phyloP scores from a whole-genome alignment of 2,888 invertebrate genomes.

The Ornithoptera alexandrae region DNA sequence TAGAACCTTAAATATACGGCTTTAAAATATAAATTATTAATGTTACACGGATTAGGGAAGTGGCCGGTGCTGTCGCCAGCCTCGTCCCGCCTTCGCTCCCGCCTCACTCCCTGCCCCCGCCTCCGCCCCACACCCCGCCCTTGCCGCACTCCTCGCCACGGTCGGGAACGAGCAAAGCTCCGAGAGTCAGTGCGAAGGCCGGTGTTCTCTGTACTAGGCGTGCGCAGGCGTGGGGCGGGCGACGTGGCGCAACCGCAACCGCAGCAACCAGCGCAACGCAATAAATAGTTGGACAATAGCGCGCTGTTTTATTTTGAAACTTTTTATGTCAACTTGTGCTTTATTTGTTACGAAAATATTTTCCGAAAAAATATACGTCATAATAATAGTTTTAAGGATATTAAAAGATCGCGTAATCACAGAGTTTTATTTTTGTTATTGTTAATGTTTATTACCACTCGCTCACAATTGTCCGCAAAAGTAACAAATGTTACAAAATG shows the following conservation, averaged over 20 bases:
- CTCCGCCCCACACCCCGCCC: background rate
- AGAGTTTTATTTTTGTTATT: background rate
- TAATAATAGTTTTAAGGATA: background rate
- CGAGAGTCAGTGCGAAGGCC: background rate
- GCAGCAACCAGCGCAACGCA: constrained; percentile 40
- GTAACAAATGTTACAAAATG: no score
- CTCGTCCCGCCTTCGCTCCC: background rate
- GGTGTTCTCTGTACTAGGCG: constrained; percentile 4
- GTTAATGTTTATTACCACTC: background rate
- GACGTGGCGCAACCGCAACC: constrained; percentile 29
- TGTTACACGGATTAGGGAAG: no score
- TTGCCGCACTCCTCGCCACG: background rate
- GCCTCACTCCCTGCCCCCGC: background rate
- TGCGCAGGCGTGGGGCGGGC: constrained; percentile 16
- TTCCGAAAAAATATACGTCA: background rate
- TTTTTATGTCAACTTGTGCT: background rate
- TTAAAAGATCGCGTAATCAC: background rate
- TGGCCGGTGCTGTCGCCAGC: no score
- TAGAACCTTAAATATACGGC: background rate
- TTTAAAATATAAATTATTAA: background rate
- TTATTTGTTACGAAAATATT: background rate
- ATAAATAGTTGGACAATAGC: constrained; percentile 74
- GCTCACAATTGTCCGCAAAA: background rate
- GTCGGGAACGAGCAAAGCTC: constrained; percentile 12
- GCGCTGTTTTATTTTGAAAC: constrained; percentile 47